Evolutionary conservation across 2,888 invertebrate species (phyloP).

Genomic region (Calliscelio sp.): DNA sequence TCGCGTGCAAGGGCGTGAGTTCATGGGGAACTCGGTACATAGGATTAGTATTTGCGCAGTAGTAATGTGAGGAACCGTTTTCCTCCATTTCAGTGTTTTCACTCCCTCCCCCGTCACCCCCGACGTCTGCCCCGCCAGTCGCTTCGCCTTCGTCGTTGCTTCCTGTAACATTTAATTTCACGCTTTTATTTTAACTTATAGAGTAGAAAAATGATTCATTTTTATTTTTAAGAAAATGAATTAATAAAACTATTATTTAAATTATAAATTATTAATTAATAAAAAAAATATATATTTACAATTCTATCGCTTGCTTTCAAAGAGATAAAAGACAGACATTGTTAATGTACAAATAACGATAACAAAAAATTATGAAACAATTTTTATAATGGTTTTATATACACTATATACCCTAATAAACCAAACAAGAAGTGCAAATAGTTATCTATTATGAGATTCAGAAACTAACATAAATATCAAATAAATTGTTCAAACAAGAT

Average conservation of each 20-base stretch:
- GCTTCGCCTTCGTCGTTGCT: constrained; percentile 88
- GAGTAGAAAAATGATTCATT: too few relatives aligned
- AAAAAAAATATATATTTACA: too few relatives aligned
- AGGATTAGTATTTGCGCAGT: constrained; percentile 73
- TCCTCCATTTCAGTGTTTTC: constrained; percentile 87
- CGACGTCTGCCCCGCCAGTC: constrained; percentile 86
- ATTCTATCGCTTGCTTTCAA: too few relatives aligned
- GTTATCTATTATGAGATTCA: not conserved
- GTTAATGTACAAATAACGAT: too few relatives aligned
- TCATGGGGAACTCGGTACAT: constrained; percentile 75
- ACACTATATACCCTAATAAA: too few relatives aligned
- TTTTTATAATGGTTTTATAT: too few relatives aligned
- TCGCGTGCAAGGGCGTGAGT: constrained; percentile 77
- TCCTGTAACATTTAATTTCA: constrained; percentile 77
- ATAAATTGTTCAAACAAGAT: constrained; percentile 22
- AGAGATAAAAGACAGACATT: too few relatives aligned
- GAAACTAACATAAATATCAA: not conserved
- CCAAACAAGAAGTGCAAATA: too few relatives aligned
- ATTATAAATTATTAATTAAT: too few relatives aligned
- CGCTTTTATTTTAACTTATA: not conserved
- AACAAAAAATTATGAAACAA: too few relatives aligned
- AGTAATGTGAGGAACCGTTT: constrained; percentile 75
- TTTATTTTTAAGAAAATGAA: too few relatives aligned
- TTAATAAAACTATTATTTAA: too few relatives aligned
- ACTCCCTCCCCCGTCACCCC: constrained; percentile 85